Percentiles rank a stretch among this genome's conserved stretches.
phyloP scores from a whole-genome alignment of 2,113 vertebrate species.

The Nicator chloris region DNA sequence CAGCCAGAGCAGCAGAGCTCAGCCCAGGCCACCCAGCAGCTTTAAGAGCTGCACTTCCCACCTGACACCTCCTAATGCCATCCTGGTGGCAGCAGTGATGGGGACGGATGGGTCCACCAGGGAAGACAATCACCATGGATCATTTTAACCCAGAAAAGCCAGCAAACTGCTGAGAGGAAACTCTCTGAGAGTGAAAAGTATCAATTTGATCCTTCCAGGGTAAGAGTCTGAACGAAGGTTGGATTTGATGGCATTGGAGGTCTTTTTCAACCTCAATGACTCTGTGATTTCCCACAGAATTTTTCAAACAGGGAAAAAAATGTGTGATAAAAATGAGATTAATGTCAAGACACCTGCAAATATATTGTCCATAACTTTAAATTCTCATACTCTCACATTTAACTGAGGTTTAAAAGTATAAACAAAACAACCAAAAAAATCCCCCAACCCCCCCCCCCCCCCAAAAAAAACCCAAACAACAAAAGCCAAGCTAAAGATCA shows the following conservation, averaged over 20 bases:
- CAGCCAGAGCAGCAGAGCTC: neutral
- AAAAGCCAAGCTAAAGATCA: neutral
- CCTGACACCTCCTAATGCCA: neutral
- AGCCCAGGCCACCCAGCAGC: neutral
- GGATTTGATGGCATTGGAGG: neutral
- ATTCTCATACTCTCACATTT: neutral
- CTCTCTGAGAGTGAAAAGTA: neutral
- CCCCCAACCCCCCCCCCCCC: too few relatives aligned
- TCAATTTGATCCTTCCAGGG: neutral
- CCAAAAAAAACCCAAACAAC: neutral
- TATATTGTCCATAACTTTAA: neutral
- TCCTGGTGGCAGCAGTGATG: neutral
- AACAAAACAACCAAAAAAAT: too few relatives aligned
- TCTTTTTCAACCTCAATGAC: neutral
- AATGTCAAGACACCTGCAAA: neutral
- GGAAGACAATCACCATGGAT: neutral
- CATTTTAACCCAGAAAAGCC: neutral
- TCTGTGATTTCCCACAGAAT: neutral
- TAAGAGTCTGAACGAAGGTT: neutral
- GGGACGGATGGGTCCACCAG: neutral
- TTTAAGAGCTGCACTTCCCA: neutral
- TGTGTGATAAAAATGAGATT: neutral
- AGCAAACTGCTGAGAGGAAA: neutral
- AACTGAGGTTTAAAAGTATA: neutral
- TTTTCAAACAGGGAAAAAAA: neutral